phyloP scores from a whole-genome alignment of 2,113 vertebrate species.

The Rhombomys opimus region DNA sequence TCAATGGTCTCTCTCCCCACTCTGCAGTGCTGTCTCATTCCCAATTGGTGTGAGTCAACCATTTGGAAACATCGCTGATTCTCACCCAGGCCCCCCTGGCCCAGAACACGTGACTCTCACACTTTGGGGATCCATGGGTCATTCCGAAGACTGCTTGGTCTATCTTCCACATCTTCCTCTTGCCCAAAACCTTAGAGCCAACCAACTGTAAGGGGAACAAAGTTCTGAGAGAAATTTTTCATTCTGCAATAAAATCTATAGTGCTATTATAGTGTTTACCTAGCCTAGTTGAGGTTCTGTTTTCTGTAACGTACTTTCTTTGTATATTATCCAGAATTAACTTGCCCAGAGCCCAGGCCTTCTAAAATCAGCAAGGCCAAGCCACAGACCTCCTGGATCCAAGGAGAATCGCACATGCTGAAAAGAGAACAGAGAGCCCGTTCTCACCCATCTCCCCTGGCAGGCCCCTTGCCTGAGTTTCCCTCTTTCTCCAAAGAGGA shows the following conservation, averaged over 20 bases:
- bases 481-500: conserved; percentile 68
- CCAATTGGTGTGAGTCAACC: neutral
- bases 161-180: conserved; percentile 1
- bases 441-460: neutral
- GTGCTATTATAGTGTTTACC: conserved; percentile 56
- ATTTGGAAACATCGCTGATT: neutral
- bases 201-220: conserved; percentile 55
- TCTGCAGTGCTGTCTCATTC: neutral
- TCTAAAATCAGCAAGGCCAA: neutral
- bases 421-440: conserved; percentile 14
- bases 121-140: neutral
- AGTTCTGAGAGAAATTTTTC: conserved; percentile 50
- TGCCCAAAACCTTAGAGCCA: conserved; percentile 17
- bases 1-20: neutral
- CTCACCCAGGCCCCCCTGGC: neutral
- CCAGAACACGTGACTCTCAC: neutral
- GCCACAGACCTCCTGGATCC: conserved; percentile 55
- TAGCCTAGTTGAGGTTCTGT: neutral
- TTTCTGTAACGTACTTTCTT: conserved; percentile 57
- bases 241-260: neutral
- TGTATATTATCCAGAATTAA: conserved; percentile 47
- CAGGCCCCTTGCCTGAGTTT: conserved; percentile 3
- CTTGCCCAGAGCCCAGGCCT: conserved; percentile 30
- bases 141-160: neutral
- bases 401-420: conserved; percentile 4